phyloP scores from a whole-genome alignment of 1,140 invertebrate species.

The Euborellia annulipes region DNA sequence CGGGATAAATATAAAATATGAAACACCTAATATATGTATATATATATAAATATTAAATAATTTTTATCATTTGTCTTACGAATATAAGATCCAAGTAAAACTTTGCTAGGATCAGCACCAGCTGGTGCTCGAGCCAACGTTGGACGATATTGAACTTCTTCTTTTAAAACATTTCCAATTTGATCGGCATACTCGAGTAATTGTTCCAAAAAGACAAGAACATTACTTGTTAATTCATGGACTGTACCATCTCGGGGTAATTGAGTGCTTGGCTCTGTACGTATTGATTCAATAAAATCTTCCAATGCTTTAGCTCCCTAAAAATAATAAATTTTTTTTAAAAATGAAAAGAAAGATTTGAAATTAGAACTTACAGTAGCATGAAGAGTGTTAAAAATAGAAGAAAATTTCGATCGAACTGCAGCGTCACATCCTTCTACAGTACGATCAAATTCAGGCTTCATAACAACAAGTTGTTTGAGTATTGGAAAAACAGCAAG shows the following conservation, averaged over 20 bases:
- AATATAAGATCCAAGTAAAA: conserved; percentile 7
- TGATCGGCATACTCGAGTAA: conserved; percentile 62
- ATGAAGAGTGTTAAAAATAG: conserved; percentile 56
- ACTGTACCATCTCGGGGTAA: conserved; percentile 92
- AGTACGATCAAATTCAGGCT: conserved; percentile 69
- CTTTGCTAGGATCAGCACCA: conserved; percentile 21
- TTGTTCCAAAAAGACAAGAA: conserved; percentile 75
- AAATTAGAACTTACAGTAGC: conserved; percentile 38
- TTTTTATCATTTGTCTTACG: conserved; percentile 9
- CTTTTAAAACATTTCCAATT: conserved; percentile 37
- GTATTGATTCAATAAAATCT: conserved; percentile 81
- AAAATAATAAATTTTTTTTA: conserved; percentile 7
- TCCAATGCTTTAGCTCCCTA: conserved; percentile 79
- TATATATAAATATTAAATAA: conserved; percentile 8
- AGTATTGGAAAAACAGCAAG: conserved; percentile 74
- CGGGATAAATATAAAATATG: background rate
- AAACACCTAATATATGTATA: conserved; percentile 2
- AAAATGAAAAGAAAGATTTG: no score
- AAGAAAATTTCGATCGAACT: conserved; percentile 52
- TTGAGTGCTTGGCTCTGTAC: conserved; percentile 63
- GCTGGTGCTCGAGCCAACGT: no score
- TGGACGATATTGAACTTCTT: background rate
- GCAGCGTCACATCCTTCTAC: conserved; percentile 55
- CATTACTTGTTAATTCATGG: conserved; percentile 86
- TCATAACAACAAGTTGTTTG: conserved; percentile 60